Base-by-base conservation (phyloP, 2,888 invertebrate species). In the Leptodirus hochenwartii region DNA sequence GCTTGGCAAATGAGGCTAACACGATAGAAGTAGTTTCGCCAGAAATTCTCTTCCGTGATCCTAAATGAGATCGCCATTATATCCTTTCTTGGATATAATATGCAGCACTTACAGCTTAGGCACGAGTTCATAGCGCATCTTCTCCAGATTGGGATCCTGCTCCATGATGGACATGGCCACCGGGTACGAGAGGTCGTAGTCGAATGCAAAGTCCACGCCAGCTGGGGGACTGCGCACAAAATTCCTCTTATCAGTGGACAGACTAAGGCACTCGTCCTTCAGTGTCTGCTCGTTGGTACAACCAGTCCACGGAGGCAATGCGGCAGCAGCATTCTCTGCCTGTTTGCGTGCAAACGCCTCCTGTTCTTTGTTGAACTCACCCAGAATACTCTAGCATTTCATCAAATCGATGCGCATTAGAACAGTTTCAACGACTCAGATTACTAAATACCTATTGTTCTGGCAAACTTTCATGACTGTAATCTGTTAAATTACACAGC, bases 21-120 rank as follows among this genome's bases (percentile, higher is more conserved):
- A 53, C 98, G 84, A 65, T 98, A 98, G 66, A 98, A 98, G 58
- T 99, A 98, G 67, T 98, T 99, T 53, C 91, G 75, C 98, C 98
- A 98, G 65, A 98, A 99, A 54, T 82, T 81, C 60, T 95, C 93
- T 66, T 98, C 98, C 48, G 79, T 81, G 56, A 90, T 84, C 46
- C 87, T 84, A 60, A 30, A n/a, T n/a, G n/a, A n/a, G n/a, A 60
- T 58, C 30, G 8, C 10, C 8, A 25, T 6, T n/a, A n/a, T n/a
- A n/a, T n/a, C n/a, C n/a, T n/a, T 20, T 20, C 8, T 16, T 11
- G 26, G 5, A 25, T 17, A 30, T 26, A 32, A 14, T 14, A 17
- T 20, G 11, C n/a, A 6, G 28, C 42, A 71, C 85, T 73, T 61
- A 95, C 95, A 88, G 77, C 80, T 96, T 98, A 48, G 98, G 98